A percentile compares a stretch with the other conserved stretches of the same genome.
phyloP scores from a whole-genome alignment of 2,113 vertebrate species.

The Grantiella picta region DNA sequence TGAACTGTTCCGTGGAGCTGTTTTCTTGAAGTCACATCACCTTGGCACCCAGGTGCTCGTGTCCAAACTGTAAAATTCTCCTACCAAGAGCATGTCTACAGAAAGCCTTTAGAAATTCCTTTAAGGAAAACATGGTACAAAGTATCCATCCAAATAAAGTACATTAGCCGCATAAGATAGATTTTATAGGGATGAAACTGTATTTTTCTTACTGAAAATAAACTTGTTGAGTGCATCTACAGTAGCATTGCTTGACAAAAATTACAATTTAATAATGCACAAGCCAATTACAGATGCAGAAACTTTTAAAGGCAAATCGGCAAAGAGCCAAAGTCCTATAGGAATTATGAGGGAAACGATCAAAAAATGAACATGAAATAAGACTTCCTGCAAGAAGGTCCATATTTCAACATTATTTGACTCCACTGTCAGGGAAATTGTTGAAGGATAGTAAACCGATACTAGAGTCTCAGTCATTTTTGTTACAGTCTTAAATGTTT shows the following conservation, averaged over 20 bases:
- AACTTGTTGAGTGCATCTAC: slow-evolving; percentile 48
- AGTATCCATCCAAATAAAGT: slow-evolving; percentile 38
- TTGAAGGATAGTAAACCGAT: slow-evolving; percentile 77
- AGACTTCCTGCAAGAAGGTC: slow-evolving; percentile 73
- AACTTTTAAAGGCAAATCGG: slow-evolving; percentile 59
- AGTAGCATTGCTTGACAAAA: slow-evolving; percentile 54
- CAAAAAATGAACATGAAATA: slow-evolving; percentile 77
- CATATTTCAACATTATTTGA: slow-evolving; percentile 82
- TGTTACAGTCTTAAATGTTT: slow-evolving; percentile 76
- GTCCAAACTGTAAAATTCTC: neutral
- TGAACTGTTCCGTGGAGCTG: neutral
- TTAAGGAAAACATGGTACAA: neutral
- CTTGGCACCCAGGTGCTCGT: neutral
- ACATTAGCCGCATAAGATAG: slow-evolving; percentile 44
- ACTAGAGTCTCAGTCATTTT: slow-evolving; percentile 67
- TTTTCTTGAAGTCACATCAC: neutral
- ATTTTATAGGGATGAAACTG: slow-evolving; percentile 38
- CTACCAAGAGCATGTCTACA: neutral
- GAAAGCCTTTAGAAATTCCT: neutral
- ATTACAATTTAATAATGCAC: slow-evolving; percentile 57
- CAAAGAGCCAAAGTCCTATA: slow-evolving; percentile 69
- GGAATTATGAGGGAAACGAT: slow-evolving; percentile 66
- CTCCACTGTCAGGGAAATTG: slow-evolving; percentile 72
- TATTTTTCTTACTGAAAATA: slow-evolving; percentile 52
- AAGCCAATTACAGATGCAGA: slow-evolving; percentile 26